Evolutionary conservation across 2,113 vertebrate species (phyloP).

Genomic region (Stercorarius parasiticus): DNA sequence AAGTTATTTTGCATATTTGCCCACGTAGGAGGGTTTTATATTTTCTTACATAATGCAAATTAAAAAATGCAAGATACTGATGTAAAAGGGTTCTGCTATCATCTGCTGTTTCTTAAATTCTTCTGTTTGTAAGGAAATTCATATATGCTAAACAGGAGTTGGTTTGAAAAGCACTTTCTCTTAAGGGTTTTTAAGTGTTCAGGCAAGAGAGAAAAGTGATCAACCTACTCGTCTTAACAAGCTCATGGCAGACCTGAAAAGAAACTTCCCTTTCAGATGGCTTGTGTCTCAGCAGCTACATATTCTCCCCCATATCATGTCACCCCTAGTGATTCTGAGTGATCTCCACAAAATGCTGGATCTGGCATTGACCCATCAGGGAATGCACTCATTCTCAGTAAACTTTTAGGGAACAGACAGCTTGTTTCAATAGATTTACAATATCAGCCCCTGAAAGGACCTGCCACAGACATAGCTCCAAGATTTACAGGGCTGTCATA

Average conservation of each 20-base stretch:
- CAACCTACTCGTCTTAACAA: neutral
- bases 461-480: neutral
- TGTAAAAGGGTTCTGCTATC: constrained; percentile 19
- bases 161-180: constrained; percentile 34
- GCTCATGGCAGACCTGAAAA: neutral
- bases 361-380: neutral
- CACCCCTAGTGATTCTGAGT: neutral
- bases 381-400: neutral
- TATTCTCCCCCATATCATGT: neutral
- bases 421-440: constrained; percentile 29
- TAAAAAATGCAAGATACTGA: neutral
- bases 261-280: constrained; percentile 2
- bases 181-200: constrained; percentile 36
- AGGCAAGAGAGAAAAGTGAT: constrained; percentile 1
- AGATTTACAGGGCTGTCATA: constrained; percentile 22
- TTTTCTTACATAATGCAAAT: constrained; percentile 17
- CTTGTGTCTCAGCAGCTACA: neutral
- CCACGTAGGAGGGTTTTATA: neutral
- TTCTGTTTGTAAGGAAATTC: constrained; percentile 33
- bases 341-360: neutral
- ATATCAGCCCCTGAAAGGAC: neutral
- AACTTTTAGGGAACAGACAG: constrained; percentile 1
- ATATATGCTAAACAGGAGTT: constrained; percentile 29
- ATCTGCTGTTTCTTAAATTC: constrained; percentile 39
- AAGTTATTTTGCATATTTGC: constrained; percentile 22